A percentile compares a stretch with the other conserved stretches of the same genome.
These are phyloP conservation scores for Dicyrtomina minuta DNA, from an alignment of 2,888 invertebrate genomes.

Conservation along the genomic window DNA sequence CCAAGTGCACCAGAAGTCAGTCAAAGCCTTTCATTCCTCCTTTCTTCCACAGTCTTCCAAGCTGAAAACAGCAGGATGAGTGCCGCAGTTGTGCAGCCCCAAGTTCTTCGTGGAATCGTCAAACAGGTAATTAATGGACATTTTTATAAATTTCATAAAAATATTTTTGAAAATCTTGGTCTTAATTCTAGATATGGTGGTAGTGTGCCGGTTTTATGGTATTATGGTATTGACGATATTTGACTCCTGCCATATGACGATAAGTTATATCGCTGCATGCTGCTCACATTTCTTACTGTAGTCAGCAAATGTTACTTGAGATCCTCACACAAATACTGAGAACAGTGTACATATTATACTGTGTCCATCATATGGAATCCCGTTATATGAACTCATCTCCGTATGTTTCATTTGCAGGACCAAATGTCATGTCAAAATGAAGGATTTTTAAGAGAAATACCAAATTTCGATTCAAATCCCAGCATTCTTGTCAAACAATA, in stretches of 20 bases:
- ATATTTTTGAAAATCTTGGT: neutral
- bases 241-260: constrained; percentile 25
- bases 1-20: constrained; percentile 19
- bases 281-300: neutral
- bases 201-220: constrained; percentile 7
- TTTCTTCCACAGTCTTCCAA: constrained; percentile 30
- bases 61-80: constrained; percentile 48
- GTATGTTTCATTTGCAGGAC: neutral
- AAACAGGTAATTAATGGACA: constrained; percentile 62
- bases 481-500: no score
- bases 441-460: neutral
- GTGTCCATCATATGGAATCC: constrained; percentile 10
- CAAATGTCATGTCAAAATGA: constrained; percentile 1
- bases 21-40: constrained; percentile 14
- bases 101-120: constrained; percentile 61
- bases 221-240: constrained; percentile 3
- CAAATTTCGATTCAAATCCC: no score
- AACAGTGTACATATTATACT: neutral
- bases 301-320: neutral
- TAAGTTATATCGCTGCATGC: neutral
- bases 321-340: neutral
- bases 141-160: neutral
- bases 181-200: no score
- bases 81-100: constrained; percentile 53
- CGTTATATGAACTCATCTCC: neutral